These are phyloP conservation scores for Maniola jurtina DNA, from an alignment of 1,140 invertebrate species.

Conservation along the genomic window DNA sequence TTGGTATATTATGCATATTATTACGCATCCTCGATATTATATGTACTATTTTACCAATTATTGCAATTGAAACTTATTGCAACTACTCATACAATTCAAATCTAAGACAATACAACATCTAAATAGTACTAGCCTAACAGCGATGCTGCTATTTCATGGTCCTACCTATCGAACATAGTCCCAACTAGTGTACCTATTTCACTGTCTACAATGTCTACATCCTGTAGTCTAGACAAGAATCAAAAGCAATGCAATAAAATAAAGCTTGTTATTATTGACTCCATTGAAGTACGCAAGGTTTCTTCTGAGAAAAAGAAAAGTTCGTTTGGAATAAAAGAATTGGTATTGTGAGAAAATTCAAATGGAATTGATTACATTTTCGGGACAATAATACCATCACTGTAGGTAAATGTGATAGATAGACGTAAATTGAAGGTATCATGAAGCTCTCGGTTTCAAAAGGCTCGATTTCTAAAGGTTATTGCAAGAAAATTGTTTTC, in stretches of 20 bases:
- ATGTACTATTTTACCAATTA: slow-evolving; percentile 2
- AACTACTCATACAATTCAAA: not conserved
- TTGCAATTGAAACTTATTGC: slow-evolving; percentile 8
- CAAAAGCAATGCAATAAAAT: too few relatives aligned
- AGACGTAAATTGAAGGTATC: slow-evolving; percentile 2
- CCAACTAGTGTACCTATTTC: not conserved
- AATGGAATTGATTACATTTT: not conserved
- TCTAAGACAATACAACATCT: too few relatives aligned
- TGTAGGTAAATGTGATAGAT: slow-evolving; percentile 18
- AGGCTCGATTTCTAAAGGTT: not conserved
- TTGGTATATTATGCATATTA: not conserved
- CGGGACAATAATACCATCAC: not conserved
- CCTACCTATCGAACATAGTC: too few relatives aligned
- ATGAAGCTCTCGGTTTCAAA: slow-evolving; percentile 11
- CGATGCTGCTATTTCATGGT: too few relatives aligned
- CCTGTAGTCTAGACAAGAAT: too few relatives aligned
- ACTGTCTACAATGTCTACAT: too few relatives aligned
- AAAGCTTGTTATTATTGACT: not conserved
- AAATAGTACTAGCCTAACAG: too few relatives aligned
- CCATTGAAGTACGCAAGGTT: too few relatives aligned
- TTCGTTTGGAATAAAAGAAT: too few relatives aligned
- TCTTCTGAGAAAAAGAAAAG: too few relatives aligned
- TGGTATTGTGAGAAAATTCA: too few relatives aligned
- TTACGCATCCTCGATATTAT: not conserved
- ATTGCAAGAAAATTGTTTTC: not conserved